Percentiles rank a stretch among this genome's conserved stretches.
phyloP scores from a whole-genome alignment of 2,888 invertebrate species.

The Galerucella pusilla region DNA sequence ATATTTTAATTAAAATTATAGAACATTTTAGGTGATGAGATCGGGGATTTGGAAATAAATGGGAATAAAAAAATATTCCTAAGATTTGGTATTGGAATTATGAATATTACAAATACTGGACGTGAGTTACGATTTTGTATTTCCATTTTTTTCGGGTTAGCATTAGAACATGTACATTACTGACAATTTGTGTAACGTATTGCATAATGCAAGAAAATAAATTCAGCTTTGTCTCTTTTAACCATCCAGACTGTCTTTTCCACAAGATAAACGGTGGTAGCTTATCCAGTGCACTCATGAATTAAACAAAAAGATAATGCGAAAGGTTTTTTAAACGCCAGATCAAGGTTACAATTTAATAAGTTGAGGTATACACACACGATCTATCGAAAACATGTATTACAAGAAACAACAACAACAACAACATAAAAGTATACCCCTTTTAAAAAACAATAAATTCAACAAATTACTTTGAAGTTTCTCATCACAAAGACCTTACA shows the following conservation, averaged over 20 bases:
- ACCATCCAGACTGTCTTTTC: conserved; percentile 12
- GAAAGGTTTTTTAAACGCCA: neutral
- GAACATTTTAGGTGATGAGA: conserved; percentile 9
- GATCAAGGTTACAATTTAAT: neutral
- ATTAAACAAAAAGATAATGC: conserved; percentile 7
- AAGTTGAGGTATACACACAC: neutral
- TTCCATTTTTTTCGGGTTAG: neutral
- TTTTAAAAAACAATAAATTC: too few relatives aligned
- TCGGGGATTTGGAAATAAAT: conserved; percentile 13
- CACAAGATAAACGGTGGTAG: neutral
- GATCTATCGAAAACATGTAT: neutral
- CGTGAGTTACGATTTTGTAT: neutral
- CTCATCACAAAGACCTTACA: neutral
- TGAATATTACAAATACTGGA: neutral
- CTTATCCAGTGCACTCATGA: conserved; percentile 11
- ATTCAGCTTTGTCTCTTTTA: neutral
- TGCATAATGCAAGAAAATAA: conserved; percentile 12
- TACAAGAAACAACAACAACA: neutral
- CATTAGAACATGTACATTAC: conserved; percentile 3
- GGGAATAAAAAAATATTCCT: too few relatives aligned
- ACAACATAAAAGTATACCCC: too few relatives aligned
- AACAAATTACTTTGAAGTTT: too few relatives aligned
- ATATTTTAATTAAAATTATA: conserved; percentile 17
- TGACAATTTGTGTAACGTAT: conserved; percentile 11
- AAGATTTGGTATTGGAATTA: too few relatives aligned